These are phyloP conservation scores for Stegophylla sp. DNA, from an alignment of 2,888 invertebrate genomes.

Conservation along the genomic window DNA sequence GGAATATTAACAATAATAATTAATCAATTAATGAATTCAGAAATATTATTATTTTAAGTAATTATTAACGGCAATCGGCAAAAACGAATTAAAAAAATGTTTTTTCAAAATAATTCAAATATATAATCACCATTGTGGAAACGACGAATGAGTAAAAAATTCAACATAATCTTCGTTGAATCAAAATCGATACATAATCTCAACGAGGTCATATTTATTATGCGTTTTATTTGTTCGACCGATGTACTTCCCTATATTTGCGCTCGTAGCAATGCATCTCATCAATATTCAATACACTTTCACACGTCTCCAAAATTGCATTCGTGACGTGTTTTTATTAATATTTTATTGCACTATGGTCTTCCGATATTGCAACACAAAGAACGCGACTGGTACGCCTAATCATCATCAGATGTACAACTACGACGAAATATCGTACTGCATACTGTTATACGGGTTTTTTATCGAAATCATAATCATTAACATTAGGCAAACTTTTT, in stretches of 20 bases:
- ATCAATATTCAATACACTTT: background rate
- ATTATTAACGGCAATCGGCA: background rate
- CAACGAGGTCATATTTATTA: conserved; percentile 23
- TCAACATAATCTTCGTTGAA: background rate
- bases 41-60: background rate
- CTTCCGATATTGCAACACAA: conserved; percentile 16
- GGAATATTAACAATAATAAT: conserved; percentile 9
- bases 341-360: background rate
- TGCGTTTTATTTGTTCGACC: background rate
- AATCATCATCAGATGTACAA: too few relatives aligned
- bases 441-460: background rate
- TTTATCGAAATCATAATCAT: background rate
- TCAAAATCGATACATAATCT: conserved; percentile 3
- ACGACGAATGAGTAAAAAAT: background rate
- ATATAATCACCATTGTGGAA: background rate
- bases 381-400: too few relatives aligned
- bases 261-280: background rate
- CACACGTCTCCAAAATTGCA: background rate
- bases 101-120: too few relatives aligned
- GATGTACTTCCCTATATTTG: background rate
- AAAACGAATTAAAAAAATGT: too few relatives aligned
- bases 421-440: conserved; percentile 1
- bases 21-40: background rate
- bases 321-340: conserved; percentile 22
- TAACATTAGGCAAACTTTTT: too few relatives aligned